Percentiles rank a stretch among this genome's conserved stretches.
phyloP scores from a whole-genome alignment of 2,113 vertebrate genomes.

The Falco punctatus region DNA sequence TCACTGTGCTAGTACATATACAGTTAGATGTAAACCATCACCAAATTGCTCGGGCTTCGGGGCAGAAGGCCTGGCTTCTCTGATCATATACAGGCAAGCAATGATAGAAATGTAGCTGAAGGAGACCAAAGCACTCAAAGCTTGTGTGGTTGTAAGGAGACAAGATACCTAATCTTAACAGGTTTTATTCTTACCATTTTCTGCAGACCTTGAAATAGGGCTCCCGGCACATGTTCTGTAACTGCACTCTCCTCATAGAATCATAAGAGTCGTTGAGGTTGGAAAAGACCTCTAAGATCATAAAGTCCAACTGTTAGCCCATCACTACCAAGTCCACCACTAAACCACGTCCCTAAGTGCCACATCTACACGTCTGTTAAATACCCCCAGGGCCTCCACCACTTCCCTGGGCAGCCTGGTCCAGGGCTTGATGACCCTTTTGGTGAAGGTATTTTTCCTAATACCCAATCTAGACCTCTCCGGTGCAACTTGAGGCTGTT shows the following conservation, averaged over 20 bases:
- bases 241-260: neutral
- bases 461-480: no score
- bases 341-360: no score
- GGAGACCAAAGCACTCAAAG: neutral
- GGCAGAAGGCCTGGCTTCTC: neutral
- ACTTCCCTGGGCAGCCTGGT: no score
- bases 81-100: neutral
- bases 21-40: neutral
- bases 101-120: neutral
- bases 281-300: no score
- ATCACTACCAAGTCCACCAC: no score
- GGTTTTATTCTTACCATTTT: neutral
- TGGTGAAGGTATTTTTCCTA: no score
- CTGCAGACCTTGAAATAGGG: neutral
- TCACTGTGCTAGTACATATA: fast-evolving
- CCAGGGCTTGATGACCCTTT: no score
- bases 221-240: neutral
- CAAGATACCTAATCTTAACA: neutral
- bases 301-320: no score
- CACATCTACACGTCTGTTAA: no score
- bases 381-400: no score
- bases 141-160: neutral
- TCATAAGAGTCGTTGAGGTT: no score
- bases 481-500: no score
- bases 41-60: neutral